Percentiles rank a stretch among this genome's conserved stretches.
phyloP scores from a whole-genome alignment of 2,797 vertebrate species.

The Galago senegalensis region DNA sequence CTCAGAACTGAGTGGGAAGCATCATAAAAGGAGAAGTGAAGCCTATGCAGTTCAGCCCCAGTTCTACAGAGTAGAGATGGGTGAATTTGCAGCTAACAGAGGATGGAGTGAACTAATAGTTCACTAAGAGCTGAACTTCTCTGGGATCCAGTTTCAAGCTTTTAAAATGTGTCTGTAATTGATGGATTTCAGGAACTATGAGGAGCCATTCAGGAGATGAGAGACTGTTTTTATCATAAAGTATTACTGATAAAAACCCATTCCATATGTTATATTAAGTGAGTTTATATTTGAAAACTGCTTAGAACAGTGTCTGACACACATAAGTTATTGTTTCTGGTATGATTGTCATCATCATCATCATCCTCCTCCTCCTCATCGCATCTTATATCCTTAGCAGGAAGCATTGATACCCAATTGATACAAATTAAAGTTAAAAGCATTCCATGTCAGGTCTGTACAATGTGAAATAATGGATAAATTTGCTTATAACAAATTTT shows the following conservation, averaged over 20 bases:
- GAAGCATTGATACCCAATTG: not conserved
- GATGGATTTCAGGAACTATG: not conserved
- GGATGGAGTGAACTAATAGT: not conserved
- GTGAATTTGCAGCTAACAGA: not conserved
- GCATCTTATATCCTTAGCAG: not conserved
- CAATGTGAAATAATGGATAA: not conserved
- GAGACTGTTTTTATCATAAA: not conserved
- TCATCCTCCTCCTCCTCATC: not conserved
- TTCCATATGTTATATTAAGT: not conserved
- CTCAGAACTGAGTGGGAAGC: conserved; percentile 35
- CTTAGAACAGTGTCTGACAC: not conserved
- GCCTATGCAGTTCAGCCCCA: not conserved
- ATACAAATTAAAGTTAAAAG: conserved; percentile 26
- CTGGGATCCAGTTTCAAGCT: not conserved
- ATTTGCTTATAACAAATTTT: not conserved
- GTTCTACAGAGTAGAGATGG: not conserved
- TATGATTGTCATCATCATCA: not conserved
- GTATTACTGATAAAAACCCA: not conserved
- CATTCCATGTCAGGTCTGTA: not conserved
- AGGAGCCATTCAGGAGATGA: not conserved
- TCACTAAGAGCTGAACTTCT: not conserved
- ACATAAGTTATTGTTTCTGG: not conserved
- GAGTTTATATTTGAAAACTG: not conserved
- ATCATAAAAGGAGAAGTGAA: conserved; percentile 12
- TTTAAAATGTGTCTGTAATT: not conserved